phyloP scores from a whole-genome alignment of 2,888 invertebrate genomes.

The Drymonia ruficornis region DNA sequence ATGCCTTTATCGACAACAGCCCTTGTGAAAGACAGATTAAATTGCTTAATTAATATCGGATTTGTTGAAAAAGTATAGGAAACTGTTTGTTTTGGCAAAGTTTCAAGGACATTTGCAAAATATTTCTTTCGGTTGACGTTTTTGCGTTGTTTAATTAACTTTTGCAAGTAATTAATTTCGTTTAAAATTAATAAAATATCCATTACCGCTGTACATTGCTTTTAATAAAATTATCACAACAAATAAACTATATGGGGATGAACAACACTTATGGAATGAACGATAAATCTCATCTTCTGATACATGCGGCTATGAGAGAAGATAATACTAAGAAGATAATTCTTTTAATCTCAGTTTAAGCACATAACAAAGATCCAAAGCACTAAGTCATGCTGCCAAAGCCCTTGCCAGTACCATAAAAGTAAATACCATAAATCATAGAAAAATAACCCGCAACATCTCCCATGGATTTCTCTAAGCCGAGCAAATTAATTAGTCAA shows the following conservation, averaged over 20 bases:
- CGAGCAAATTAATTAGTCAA: constrained; percentile 66
- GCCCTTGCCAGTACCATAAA: constrained; percentile 11
- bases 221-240: too few species aligned
- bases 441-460: constrained; percentile 30
- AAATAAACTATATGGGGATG: too few species aligned
- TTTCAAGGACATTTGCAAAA: constrained; percentile 1
- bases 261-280: too few species aligned
- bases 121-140: neutral
- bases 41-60: constrained; percentile 21
- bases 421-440: constrained; percentile 23
- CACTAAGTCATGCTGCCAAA: neutral
- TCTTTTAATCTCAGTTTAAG: neutral
- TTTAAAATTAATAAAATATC: neutral
- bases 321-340: neutral
- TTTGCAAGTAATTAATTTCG: neutral
- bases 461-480: constrained; percentile 72
- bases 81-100: neutral
- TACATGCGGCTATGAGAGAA: too few species aligned
- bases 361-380: neutral
- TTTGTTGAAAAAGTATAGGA: neutral
- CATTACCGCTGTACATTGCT: too few species aligned
- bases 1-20: constrained; percentile 24
- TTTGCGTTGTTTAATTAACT: neutral
- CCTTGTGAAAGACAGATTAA: constrained; percentile 29
- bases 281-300: too few species aligned